Evolutionary conservation across 2,888 invertebrate species (phyloP).

Genomic region (Leptura quadrifasciata): DNA sequence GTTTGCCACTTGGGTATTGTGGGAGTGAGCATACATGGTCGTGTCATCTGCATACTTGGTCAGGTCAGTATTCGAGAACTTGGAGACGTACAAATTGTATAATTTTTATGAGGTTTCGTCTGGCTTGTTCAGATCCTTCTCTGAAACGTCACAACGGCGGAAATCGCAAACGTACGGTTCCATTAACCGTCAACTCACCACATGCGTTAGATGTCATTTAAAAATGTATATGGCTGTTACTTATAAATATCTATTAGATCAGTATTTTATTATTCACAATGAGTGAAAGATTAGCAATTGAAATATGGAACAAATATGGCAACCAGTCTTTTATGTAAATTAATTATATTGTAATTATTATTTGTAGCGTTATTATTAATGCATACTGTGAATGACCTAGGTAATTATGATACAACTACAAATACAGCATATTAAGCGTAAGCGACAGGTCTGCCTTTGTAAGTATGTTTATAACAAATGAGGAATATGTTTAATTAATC

Average conservation of each 20-base stretch:
- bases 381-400: slow-evolving; percentile 56
- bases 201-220: background rate
- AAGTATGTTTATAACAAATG: slow-evolving; percentile 34
- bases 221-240: background rate
- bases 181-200: background rate
- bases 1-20: too few species aligned
- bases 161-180: background rate
- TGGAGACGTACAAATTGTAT: too few species aligned
- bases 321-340: slow-evolving; percentile 56
- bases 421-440: slow-evolving; percentile 35
- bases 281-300: slow-evolving; percentile 47
- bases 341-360: slow-evolving; percentile 60
- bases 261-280: slow-evolving; percentile 41
- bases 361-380: slow-evolving; percentile 55
- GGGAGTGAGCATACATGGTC: too few species aligned
- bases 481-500: slow-evolving; percentile 35
- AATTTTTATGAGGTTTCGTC: too few species aligned
- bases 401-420: slow-evolving; percentile 44
- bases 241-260: slow-evolving; percentile 22
- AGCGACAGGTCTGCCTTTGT: slow-evolving; percentile 13
- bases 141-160: background rate
- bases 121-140: too few species aligned
- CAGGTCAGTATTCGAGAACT: too few species aligned
- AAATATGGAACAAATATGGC: slow-evolving; percentile 52
- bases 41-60: too few species aligned